Conservation (phyloP, 2,113 vertebrate genomes). For the Clarias gariepinus region DNA sequence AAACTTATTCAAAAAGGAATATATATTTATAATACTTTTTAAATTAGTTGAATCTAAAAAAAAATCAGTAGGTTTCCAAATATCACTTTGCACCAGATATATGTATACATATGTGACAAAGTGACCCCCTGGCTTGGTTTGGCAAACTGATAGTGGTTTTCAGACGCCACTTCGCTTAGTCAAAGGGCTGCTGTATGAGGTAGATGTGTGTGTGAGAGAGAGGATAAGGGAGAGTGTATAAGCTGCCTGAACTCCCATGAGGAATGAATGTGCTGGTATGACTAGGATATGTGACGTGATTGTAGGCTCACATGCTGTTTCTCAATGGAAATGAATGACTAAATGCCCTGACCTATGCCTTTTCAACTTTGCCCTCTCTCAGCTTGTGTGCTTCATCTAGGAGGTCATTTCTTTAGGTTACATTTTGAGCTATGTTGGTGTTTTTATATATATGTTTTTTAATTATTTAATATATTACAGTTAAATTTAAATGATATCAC, state of each 20-base stretch:
- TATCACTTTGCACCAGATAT: too few species aligned
- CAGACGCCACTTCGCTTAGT: background rate
- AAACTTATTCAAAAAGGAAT: background rate
- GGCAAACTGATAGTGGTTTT: too few species aligned
- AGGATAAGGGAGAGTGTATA: background rate
- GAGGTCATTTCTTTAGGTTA: slow-evolving; percentile 37
- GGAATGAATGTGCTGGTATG: slow-evolving; percentile 15
- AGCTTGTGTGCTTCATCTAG: slow-evolving; percentile 28
- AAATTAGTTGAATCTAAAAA: too few species aligned
- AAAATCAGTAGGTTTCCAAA: too few species aligned
- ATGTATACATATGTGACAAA: too few species aligned
- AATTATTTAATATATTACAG: slow-evolving; percentile 25
- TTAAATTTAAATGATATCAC: background rate
- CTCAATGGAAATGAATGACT: slow-evolving; percentile 49
- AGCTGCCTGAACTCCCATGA: background rate
- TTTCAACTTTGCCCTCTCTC: slow-evolving; percentile 50
- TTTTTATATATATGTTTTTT: slow-evolving; percentile 29
- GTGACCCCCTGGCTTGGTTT: background rate
- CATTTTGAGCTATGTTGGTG: background rate
- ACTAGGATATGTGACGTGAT: slow-evolving; percentile 1
- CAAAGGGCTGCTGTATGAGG: background rate
- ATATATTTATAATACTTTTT: too few species aligned
- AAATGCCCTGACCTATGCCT: slow-evolving; percentile 46
- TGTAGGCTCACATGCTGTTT: slow-evolving; percentile 23
- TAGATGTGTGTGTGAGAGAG: background rate